Evolutionary conservation across 2,797 vertebrate species (phyloP).

Genomic region (Rhinatrema bivittatum): DNA sequence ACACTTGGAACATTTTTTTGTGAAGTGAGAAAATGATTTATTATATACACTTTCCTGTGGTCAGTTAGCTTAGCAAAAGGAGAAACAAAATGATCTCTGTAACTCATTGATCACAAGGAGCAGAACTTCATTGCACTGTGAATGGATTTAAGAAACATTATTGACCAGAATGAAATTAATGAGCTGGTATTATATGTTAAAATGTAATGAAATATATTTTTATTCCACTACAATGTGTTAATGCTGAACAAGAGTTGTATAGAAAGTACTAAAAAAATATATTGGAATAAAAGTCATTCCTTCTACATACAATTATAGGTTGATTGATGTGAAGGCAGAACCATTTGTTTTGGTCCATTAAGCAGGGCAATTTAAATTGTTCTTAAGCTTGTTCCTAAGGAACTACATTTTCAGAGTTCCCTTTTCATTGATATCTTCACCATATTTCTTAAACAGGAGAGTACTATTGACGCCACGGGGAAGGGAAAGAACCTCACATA

Average conservation of each 20-base stretch:
- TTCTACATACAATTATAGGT: conserved; percentile 12
- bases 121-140: too few relatives aligned
- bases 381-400: conserved; percentile 5
- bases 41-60: too few relatives aligned
- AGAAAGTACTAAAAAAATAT: background rate
- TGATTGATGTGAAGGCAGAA: conserved; percentile 15
- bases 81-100: too few relatives aligned
- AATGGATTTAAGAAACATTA: too few relatives aligned
- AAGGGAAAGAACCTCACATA: conserved; percentile 3
- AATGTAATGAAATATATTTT: background rate
- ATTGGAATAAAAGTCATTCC: conserved; percentile 4
- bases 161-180: too few relatives aligned
- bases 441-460: too few relatives aligned
- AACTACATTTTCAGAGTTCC: conserved; percentile 4
- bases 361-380: conserved; percentile 17
- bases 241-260: conserved; percentile 1
- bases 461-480: background rate
- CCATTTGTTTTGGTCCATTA: conserved; percentile 20
- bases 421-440: background rate
- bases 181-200: too few relatives aligned
- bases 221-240: conserved; percentile 4
- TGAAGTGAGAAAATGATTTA: too few relatives aligned
- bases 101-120: too few relatives aligned
- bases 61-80: too few relatives aligned
- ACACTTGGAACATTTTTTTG: too few relatives aligned